Evolutionary conservation across 2,888 invertebrate genomes (phyloP), one percentile per base, ranked within the genome.

Genomic region (Iselma pallidipennis): DNA sequence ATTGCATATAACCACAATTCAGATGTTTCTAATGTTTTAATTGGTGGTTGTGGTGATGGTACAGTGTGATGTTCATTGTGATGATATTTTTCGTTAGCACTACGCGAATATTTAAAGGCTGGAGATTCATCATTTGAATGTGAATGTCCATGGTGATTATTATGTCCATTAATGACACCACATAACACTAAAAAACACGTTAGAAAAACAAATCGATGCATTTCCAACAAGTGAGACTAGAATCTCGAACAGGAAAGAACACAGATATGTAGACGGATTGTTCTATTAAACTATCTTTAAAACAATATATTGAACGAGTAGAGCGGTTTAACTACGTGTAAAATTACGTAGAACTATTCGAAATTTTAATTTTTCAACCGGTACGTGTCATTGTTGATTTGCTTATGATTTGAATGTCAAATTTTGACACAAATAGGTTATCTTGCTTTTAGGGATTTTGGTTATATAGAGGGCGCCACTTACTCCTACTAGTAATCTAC

Each of bases 31-130:
- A 63, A 73, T 4, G 23, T 53, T 55, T 58, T 55, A 37, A 42
- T 49, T 56, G 71, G 2, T 58, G 60, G 50, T 61, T 64, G 19
- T 63, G 51, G 63, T 33, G 59, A 61, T 29, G 54, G 48, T 58
- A 64, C 57, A 7, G 19, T 55, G 28, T 62, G 49, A 51, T 65
- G 63, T 49, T 65, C 83, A 6, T 71, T 71, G 68, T 80, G 77
- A 6, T 66, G 66, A n/a, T 71, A 52, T 57, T 72, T 70, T 63
- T 77, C 78, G 62, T 81, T 77, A 0, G 91, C 95, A 76, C 87
- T 83, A 76, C 85, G 84, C 28, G 94, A 91, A 81, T 96, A 96
- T 82, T 95, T 96, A 78, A 88, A 95, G 55, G 91, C 86, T 19
- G 95, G 89, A 54, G 87, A 82, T 74, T 89, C 88, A 66, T 86